Evolutionary conservation across 2,797 vertebrate genomes (phyloP), one percentile per base, ranked within the genome.

Genomic region (Atherinosoma microstoma): DNA sequence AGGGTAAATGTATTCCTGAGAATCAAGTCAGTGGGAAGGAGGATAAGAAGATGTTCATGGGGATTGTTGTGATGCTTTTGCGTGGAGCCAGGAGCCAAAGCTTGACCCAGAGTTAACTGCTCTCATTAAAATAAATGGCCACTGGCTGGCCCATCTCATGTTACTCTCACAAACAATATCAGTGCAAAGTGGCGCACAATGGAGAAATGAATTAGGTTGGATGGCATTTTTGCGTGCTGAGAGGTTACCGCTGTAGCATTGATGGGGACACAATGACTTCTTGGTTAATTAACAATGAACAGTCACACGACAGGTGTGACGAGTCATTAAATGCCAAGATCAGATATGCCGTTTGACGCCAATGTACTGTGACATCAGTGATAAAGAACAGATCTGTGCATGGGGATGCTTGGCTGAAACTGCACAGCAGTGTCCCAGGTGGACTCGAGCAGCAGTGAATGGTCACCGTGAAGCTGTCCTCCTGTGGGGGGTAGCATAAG

Each of bases 121-220:
- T 85, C 89, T 86, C 87, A 89, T 93, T 91, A 91, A 90, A 89
- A 93, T 89, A 89, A 93, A 92, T 84, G 79, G 84, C 85, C 84
- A 73, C 74, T 68, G 75, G 90, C 85, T 85, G 77, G 79, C 79
- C 78, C 72, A 8, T 75, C 82, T 83, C 74, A 42, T 89, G 89
- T 84, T 84, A 68, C 83, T 34, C 72, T 78, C 72, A 57, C 80
- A 88, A 90, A 91, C 89, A 87, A 85, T 80, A 84, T 79, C 68
- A 87, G 75, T 16, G 64, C 47, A 79, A 76, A 86, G 79, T 74
- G 64, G 75, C 58, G 49, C 64, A 75, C 82, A 71, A 70, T 69
- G 76, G 79, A 88, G 73, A 84, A 69, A 80, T 84, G 83, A 89
- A 84, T 84, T 78, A 87, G 58, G 53, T 11, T 13, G 36, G 57